Evolutionary conservation across 2,113 vertebrate genomes (phyloP).

Genomic region (Manacus vitellinus): DNA sequence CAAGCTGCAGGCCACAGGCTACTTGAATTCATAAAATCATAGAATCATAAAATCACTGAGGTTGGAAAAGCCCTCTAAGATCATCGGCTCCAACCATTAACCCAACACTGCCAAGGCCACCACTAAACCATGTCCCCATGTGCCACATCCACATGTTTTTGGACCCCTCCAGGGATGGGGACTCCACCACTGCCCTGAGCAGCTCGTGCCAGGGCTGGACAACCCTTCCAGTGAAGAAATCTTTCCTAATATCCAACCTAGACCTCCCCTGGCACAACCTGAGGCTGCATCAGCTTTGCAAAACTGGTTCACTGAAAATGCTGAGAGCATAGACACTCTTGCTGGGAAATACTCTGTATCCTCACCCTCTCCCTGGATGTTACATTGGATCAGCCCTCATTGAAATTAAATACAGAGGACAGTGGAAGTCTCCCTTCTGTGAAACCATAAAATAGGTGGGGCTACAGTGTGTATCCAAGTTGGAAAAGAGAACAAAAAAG

Average conservation of each 20-base stretch:
- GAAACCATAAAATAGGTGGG: neutral
- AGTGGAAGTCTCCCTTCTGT: neutral
- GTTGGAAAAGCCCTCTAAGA: neutral
- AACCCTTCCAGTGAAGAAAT: neutral
- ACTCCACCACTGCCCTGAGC: neutral
- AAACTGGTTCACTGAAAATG: neutral
- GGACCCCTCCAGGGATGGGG: neutral
- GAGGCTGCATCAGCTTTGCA: neutral
- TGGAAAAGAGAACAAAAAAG: neutral
- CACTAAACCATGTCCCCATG: neutral
- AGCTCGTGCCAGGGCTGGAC: neutral
- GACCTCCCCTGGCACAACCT: neutral
- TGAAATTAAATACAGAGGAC: neutral
- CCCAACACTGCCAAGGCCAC: neutral
- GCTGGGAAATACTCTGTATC: neutral
- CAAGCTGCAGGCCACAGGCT: neutral
- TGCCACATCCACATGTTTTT: neutral
- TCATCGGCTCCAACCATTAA: neutral
- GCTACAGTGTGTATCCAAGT: neutral
- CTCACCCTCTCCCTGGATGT: neutral
- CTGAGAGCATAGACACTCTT: neutral
- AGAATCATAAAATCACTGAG: neutral
- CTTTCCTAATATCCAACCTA: neutral
- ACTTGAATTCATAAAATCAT: neutral
- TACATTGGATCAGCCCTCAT: neutral